Evolutionary conservation across 2,797 vertebrate species (phyloP), one percentile per base, ranked within the genome.

Genomic region (Rhadinocentrus ornatus): DNA sequence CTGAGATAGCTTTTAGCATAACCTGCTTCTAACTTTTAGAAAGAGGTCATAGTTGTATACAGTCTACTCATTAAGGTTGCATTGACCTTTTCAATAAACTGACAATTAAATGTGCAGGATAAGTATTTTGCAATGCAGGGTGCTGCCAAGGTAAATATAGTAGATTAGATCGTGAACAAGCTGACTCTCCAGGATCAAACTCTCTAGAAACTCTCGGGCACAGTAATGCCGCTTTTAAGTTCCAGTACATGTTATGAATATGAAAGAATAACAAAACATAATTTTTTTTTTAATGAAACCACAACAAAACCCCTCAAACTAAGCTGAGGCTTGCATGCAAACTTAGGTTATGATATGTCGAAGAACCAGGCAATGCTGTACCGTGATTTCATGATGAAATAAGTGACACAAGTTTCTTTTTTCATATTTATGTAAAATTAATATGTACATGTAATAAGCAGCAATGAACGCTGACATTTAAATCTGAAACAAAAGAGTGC

Each of bases 351-450:
- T 3, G 8, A 15, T 18, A 41, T 13, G 3, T 26, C 22, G 3
- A 22, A 52, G 22, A 52, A 52, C 8, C 22, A 24, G 22, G 48
- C 12, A 52, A 11, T 26, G 12, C 24, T 24, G 48, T 10, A 22
- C 46, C 12, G 41, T 44, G 18, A 13, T 22, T 22, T 50, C 46
- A 22, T 50, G 10, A 50, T 26, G 24, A 26, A 26, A 52, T 24
- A 52, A 52, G 16, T 65, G 67, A 87, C 68, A 77, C 48, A 3
- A 46, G 62, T 72, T 77, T 65, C 64, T 90, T 92, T 75, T 26
- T 91, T 73, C 75, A 91, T 89, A 93, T 93, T 94, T 88, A 93
- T 93, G 93, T 92, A 91, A 92, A 92, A 91, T 92, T 87, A 92
- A 84, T 94, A 93, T 94, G 90, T 93, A 93, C 93, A 94, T 80